These are phyloP conservation scores for Planococcus citri DNA, from an alignment of 1,140 invertebrate genomes.

Conservation along the genomic window DNA sequence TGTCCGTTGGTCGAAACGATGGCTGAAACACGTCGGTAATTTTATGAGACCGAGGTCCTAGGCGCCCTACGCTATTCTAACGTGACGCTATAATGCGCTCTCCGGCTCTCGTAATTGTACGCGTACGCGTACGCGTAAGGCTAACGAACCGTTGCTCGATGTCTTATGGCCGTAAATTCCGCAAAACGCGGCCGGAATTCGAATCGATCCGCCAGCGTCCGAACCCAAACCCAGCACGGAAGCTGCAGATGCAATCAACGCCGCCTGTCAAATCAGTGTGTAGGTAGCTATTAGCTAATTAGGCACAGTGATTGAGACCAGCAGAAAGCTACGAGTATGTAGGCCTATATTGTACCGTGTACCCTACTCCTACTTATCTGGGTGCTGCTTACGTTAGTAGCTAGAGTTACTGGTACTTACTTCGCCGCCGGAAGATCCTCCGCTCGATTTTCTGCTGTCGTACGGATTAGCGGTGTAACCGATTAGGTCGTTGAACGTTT, in stretches of 20 bases:
- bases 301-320: no score
- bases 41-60: neutral
- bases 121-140: neutral
- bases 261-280: no score
- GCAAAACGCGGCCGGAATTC: constrained; percentile 70
- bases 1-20: neutral
- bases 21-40: neutral
- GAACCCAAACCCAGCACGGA: constrained; percentile 70
- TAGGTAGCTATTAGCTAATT: no score
- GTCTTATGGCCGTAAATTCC: constrained; percentile 83
- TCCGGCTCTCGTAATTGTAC: neutral
- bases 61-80: neutral
- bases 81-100: neutral
- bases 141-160: no score
- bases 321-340: neutral
- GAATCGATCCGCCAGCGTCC: constrained; percentile 75
- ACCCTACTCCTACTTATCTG: neutral
- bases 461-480: constrained; percentile 84
- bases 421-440: constrained; percentile 66
- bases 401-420: constrained; percentile 32
- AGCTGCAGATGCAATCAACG: constrained; percentile 54
- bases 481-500: constrained; percentile 74
- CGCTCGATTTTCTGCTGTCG: constrained; percentile 54
- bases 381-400: no score
- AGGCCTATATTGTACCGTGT: neutral